Percentiles rank a stretch among this genome's conserved stretches.
These are phyloP conservation scores for Zonitis immaculata DNA, from an alignment of 2,888 invertebrate genomes.

Conservation along the genomic window DNA sequence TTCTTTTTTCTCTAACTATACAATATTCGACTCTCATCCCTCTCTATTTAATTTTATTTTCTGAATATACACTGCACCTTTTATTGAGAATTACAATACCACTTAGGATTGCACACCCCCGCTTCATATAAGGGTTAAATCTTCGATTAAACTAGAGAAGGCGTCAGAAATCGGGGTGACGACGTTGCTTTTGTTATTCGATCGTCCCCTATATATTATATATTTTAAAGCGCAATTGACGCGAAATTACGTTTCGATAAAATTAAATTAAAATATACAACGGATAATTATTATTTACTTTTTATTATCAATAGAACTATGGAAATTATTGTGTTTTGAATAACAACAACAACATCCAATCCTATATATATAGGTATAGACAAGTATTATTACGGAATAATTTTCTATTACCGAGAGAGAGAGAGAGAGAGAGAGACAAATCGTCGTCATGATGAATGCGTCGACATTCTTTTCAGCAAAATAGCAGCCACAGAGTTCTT, in stretches of 20 bases:
- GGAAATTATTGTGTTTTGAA: too few relatives aligned
- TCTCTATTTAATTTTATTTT: background rate
- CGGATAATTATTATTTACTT: too few relatives aligned
- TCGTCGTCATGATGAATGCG: slow-evolving; percentile 36
- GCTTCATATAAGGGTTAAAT: slow-evolving; percentile 38
- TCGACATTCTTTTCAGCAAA: slow-evolving; percentile 45
- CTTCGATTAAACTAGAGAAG: slow-evolving; percentile 41
- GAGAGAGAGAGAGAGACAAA: slow-evolving; percentile 34
- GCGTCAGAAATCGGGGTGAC: slow-evolving; percentile 39
- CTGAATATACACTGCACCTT: slow-evolving; percentile 17
- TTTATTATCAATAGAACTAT: too few relatives aligned
- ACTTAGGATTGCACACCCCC: slow-evolving; percentile 35
- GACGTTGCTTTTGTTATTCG: slow-evolving; percentile 17
- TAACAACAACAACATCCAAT: background rate
- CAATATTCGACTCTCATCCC: background rate
- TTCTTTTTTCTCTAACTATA: background rate
- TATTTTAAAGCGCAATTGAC: slow-evolving; percentile 3
- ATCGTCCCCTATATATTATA: too few relatives aligned
- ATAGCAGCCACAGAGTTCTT: slow-evolving; percentile 48
- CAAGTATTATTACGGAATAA: slow-evolving; percentile 28
- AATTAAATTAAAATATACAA: too few relatives aligned
- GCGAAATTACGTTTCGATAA: background rate
- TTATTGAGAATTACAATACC: slow-evolving; percentile 32
- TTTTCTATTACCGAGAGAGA: slow-evolving; percentile 39
- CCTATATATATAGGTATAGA: background rate